Evolutionary conservation across 1,140 invertebrate genomes (phyloP).

Genomic region (Sycophaga agraensis): DNA sequence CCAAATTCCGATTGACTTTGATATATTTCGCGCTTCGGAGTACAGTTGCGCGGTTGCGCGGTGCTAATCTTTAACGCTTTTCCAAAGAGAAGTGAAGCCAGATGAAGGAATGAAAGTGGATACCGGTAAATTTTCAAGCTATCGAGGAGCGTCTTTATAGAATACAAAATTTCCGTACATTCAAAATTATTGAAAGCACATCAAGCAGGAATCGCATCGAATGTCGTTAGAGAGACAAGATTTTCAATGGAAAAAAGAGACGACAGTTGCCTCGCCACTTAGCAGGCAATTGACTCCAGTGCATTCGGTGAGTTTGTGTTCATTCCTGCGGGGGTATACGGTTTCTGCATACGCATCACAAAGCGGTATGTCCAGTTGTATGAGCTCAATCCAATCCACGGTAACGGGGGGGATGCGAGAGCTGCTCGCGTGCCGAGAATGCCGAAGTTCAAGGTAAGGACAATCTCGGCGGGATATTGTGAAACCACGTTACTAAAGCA

Average conservation of each 20-base stretch:
- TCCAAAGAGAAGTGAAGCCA: no score
- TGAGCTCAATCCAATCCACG: background rate
- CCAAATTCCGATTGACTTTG: no score
- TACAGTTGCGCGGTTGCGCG: no score
- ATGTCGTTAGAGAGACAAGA: background rate
- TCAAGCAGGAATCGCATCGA: no score
- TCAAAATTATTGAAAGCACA: no score
- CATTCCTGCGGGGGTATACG: background rate
- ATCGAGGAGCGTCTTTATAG: no score
- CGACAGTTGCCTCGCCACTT: background rate
- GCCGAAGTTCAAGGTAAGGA: constrained; percentile 9
- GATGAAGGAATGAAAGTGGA: no score
- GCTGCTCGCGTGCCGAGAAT: background rate
- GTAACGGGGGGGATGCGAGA: background rate
- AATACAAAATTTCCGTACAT: no score
- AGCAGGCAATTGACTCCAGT: background rate
- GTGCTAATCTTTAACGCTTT: no score
- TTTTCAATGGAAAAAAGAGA: background rate
- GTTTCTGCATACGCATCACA: background rate
- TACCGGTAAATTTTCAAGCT: no score
- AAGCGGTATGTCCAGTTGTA: background rate
- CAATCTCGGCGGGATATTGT: background rate
- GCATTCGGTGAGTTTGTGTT: background rate
- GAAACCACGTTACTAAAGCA: background rate
- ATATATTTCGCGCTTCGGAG: no score